A percentile compares a stretch with the other conserved stretches of the same genome.
Evolutionary conservation across 1,140 invertebrate species (phyloP).

Genomic region (Theocolax elegans): DNA sequence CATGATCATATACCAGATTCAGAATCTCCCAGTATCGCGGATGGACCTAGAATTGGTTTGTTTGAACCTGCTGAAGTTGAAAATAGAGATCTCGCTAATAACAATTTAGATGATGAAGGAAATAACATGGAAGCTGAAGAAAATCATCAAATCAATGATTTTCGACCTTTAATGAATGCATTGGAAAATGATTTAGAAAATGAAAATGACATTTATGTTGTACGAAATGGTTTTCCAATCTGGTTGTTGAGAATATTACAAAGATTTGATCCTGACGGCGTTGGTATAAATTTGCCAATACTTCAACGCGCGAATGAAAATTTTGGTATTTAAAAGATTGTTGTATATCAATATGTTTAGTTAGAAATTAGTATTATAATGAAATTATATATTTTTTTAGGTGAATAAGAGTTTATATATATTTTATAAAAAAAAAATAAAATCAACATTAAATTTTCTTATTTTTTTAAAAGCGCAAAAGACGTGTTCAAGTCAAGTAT

Average conservation of each 20-base stretch:
- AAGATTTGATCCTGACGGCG: conserved; percentile 44
- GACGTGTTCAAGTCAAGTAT: background rate
- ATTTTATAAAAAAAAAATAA: background rate
- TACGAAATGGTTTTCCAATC: conserved; percentile 56
- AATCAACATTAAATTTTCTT: too few relatives aligned
- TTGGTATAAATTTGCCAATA: conserved; percentile 43
- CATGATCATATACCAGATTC: conserved; percentile 52
- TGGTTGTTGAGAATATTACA: conserved; percentile 57
- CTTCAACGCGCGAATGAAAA: conserved; percentile 53
- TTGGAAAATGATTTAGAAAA: conserved; percentile 58
- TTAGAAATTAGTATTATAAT: too few relatives aligned
- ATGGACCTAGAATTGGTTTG: conserved; percentile 49
- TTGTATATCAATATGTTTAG: background rate
- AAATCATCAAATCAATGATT: conserved; percentile 47
- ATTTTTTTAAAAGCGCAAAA: background rate
- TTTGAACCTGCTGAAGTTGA: conserved; percentile 60
- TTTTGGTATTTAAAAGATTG: conserved; percentile 49
- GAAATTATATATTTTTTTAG: background rate
- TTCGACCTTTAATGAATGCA: conserved; percentile 52
- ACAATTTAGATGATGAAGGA: conserved; percentile 69
- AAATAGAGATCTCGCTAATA: conserved; percentile 70
- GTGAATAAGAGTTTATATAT: background rate
- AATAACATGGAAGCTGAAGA: conserved; percentile 63
- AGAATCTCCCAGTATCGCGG: conserved; percentile 51
- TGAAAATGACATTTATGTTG: conserved; percentile 59